Evolutionary conservation across 2,888 invertebrate species (phyloP).

Genomic region (Tetanocera ferruginea): DNA sequence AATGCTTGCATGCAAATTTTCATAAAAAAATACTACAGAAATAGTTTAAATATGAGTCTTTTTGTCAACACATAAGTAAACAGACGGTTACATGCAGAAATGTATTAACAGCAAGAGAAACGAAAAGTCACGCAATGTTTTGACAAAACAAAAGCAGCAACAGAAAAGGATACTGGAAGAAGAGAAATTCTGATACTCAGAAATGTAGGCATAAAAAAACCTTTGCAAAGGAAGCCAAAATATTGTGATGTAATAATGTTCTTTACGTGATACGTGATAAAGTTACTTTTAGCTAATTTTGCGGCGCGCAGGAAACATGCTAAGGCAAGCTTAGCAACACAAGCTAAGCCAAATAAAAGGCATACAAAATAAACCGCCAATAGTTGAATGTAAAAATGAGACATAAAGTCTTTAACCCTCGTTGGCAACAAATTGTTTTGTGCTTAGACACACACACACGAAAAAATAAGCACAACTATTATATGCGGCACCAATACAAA

Average conservation of each 20-base stretch:
- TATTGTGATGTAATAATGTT: conserved; percentile 29
- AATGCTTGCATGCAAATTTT: no score
- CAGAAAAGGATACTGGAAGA: conserved; percentile 1
- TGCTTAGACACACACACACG: background rate
- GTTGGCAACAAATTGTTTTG: conserved; percentile 7
- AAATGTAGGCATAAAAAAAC: background rate
- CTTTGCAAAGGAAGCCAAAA: background rate
- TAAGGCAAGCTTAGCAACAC: background rate
- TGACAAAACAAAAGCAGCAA: background rate
- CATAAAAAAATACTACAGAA: no score
- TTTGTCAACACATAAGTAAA: background rate
- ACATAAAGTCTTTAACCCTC: conserved; percentile 12
- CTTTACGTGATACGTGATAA: conserved; percentile 30
- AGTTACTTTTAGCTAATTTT: background rate
- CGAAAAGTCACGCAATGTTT: conserved; percentile 27
- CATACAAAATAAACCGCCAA: background rate
- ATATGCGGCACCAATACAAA: background rate
- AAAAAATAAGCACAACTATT: background rate
- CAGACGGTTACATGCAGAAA: conserved; percentile 3
- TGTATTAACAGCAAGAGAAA: background rate
- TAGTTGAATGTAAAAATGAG: background rate
- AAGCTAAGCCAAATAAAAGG: background rate
- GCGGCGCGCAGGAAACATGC: background rate
- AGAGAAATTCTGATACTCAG: background rate
- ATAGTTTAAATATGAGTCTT: background rate